Evolutionary conservation across 92 coral and sea anemone species (phyloP).

Genomic region (Palythoa grandiflora): DNA sequence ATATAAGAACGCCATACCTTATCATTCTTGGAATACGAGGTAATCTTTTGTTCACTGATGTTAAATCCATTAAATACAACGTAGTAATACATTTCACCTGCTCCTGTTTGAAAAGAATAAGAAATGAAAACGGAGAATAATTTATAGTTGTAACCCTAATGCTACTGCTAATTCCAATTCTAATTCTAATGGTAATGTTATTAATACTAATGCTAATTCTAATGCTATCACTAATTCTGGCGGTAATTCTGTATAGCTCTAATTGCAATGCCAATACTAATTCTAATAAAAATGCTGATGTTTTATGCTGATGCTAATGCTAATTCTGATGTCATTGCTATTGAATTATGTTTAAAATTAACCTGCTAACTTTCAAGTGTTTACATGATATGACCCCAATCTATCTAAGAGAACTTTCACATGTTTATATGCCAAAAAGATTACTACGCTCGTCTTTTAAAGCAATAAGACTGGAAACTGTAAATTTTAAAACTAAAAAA

Average conservation of each 20-base stretch:
- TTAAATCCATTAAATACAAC: constrained; percentile 96
- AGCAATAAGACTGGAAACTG: too few relatives aligned
- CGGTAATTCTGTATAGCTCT: not conserved
- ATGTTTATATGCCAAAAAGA: too few relatives aligned
- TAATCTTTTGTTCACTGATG: constrained; percentile 92
- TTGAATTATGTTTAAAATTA: too few relatives aligned
- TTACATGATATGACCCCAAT: too few relatives aligned
- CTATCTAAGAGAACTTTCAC: too few relatives aligned
- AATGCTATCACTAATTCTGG: not conserved
- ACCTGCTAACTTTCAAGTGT: too few relatives aligned
- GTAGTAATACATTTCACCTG: constrained; percentile 93
- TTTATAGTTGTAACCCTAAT: too few relatives aligned
- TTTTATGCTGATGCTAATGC: not conserved
- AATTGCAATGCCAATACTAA: not conserved
- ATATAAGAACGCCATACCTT: constrained; percentile 66
- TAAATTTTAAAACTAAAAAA: too few relatives aligned
- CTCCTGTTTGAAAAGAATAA: constrained; percentile 63
- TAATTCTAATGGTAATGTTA: not conserved
- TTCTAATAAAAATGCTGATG: too few relatives aligned
- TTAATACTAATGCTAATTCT: not conserved
- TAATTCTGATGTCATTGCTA: not conserved
- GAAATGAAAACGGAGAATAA: not conserved
- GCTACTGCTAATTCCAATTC: not conserved
- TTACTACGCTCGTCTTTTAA: too few relatives aligned
- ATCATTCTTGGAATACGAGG: constrained; percentile 93